Conservation (phyloP, 2,797 vertebrate genomes). For the Leontocebus nigricollis region DNA sequence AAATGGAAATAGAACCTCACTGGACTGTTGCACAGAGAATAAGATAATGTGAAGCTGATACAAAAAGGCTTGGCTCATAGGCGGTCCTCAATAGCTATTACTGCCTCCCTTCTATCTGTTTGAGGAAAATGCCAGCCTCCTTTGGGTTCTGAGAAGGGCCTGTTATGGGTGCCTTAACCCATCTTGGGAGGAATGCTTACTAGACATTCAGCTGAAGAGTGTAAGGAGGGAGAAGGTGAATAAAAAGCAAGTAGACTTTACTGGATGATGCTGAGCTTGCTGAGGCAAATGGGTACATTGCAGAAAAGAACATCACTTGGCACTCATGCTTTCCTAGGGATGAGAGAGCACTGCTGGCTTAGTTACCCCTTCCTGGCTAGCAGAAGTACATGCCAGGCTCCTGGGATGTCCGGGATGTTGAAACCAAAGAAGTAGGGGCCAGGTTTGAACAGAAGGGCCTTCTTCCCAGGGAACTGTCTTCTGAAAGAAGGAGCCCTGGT, state of each 20-base stretch:
- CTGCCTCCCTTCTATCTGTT: background rate
- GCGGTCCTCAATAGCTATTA: accelerated
- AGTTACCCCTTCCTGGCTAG: background rate
- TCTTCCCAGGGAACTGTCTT: background rate
- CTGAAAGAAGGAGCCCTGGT: background rate
- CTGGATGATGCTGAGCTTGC: background rate
- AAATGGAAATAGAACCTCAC: background rate
- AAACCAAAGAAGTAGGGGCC: background rate
- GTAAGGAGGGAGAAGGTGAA: background rate
- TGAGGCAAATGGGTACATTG: background rate
- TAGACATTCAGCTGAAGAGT: background rate
- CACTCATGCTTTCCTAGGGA: background rate
- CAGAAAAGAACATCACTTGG: background rate
- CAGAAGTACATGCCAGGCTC: background rate
- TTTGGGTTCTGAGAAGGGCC: background rate
- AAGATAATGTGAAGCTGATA: background rate
- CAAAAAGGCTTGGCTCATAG: background rate
- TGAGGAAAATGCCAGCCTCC: background rate
- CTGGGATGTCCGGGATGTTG: background rate
- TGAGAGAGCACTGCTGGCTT: background rate
- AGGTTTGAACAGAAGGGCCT: background rate
- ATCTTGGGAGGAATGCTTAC: background rate
- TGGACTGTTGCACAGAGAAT: background rate
- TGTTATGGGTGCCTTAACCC: background rate
- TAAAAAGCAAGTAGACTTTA: background rate